Evolutionary conservation across 2,113 vertebrate species (phyloP), one percentile per base, ranked within the genome.

Genomic region (Brevimyrus niger): DNA sequence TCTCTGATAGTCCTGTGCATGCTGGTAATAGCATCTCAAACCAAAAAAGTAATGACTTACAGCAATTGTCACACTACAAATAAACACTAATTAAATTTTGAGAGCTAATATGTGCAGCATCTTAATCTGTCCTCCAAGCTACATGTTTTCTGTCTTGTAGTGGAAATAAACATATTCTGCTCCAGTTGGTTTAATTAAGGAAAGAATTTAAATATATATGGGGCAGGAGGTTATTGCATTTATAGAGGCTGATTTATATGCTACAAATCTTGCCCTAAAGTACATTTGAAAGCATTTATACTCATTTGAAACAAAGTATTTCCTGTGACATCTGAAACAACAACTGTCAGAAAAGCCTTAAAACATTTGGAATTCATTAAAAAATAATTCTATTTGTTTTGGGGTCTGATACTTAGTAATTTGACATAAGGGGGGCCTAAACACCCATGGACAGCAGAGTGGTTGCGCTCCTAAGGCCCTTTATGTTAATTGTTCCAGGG

Each of bases 121-220:
- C 73, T 80, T 80, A 80, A 80, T 38, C 73, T 80, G 31, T 80
- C 73, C 73, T 80, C 73, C 31, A 80, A 42, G 73, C 73, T 80
- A 19, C 73, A 80, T 80, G 15, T 10, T 6, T 80, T 76, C 3
- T 69, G n/a, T 69, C n/a, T 80, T 80, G 13, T 17, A 42, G 42
- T 42, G 73, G 73, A 42, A 80, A 80, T 19, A 35, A 80, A 80
- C 17, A 42, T 42, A 42, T 17, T 38, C 13, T 76, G 69, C 69
- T 76, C 35, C 31, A 76, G 35, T 19, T 80, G 35, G 35, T 19
- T 80, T 80, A 1, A 31, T 69, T 69, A 69, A 80, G 35, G 35
- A 80, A 80, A 7, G 35, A 42, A 80, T 38, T 38, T 80, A 38
- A 80, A 80, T 42, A 80, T 42, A 80, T 38, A 38, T 76, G 35